Evolutionary conservation across 2,888 invertebrate genomes (phyloP).

Genomic region (Cephus nigrinus): DNA sequence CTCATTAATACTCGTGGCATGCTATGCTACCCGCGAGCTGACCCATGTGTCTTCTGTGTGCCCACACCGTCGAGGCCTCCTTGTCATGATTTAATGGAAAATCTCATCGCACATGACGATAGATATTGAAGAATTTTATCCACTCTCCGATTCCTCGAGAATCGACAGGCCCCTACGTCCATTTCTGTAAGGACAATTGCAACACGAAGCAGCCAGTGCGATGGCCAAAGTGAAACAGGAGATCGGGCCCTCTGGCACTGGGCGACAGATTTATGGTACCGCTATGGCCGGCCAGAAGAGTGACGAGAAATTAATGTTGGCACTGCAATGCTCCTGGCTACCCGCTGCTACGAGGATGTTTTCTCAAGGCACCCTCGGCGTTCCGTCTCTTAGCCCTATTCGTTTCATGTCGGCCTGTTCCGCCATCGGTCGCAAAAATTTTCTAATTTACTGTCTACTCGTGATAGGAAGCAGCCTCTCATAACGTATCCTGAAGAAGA

Average conservation of each 20-base stretch:
- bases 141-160: constrained; percentile 23
- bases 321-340: constrained; percentile 39
- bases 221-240: constrained; percentile 28
- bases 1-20: constrained; percentile 49
- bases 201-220: constrained; percentile 1
- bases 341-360: constrained; percentile 29
- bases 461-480: constrained; percentile 5
- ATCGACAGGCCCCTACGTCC: constrained; percentile 27
- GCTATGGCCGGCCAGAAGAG: constrained; percentile 29
- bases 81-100: too few relatives aligned
- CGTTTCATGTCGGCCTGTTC: constrained; percentile 8
- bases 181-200: constrained; percentile 39
- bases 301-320: constrained; percentile 46
- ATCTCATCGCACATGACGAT: too few relatives aligned
- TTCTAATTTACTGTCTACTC: constrained; percentile 17
- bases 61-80: too few relatives aligned
- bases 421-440: constrained; percentile 12
- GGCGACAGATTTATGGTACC: constrained; percentile 37
- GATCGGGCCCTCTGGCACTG: constrained; percentile 34
- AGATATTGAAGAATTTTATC: constrained; percentile 18
- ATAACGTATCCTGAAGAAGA: not conserved
- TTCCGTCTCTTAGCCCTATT: constrained; percentile 17
- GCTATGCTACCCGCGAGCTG: constrained; percentile 17
- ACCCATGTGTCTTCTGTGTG: constrained; percentile 2
- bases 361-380: constrained; percentile 6